Conservation (phyloP, 2,888 invertebrate genomes). For the Geophilus truncorum region DNA sequence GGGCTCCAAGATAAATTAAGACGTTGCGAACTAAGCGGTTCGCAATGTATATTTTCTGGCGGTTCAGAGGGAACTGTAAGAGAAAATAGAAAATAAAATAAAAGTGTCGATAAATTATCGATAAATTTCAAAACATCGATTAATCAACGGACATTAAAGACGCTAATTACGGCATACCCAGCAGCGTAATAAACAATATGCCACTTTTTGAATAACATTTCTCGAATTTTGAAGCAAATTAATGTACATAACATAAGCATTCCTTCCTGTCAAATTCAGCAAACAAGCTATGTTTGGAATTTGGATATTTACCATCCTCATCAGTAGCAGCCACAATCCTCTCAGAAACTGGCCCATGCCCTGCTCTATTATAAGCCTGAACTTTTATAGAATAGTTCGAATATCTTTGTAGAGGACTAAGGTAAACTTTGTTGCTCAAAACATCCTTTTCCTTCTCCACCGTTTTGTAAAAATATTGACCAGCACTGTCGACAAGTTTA, state of each 20-base stretch:
- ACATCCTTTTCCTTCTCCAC: not conserved
- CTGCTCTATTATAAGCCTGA: slow-evolving; percentile 25
- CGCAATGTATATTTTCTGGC: slow-evolving; percentile 47
- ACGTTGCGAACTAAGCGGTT: slow-evolving; percentile 46
- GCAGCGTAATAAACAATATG: not conserved
- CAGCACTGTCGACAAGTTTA: slow-evolving; percentile 1
- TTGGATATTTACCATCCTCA: slow-evolving; percentile 19
- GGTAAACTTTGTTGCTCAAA: not conserved
- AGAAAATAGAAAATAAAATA: not conserved
- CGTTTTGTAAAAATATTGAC: slow-evolving; percentile 13
- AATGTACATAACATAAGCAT: not conserved
- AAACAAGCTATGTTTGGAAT: not conserved
- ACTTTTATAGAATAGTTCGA: slow-evolving; percentile 29
- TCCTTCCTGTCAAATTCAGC: not conserved
- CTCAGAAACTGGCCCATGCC: slow-evolving; percentile 7
- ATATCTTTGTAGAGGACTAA: not conserved
- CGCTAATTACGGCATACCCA: no score
- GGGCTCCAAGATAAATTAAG: slow-evolving; percentile 49
- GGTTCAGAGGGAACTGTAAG: slow-evolving; percentile 48
- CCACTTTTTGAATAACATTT: not conserved
- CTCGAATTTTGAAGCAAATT: not conserved
- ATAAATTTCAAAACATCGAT: no score
- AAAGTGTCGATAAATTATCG: not conserved
- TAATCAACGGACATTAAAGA: no score
- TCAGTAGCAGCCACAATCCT: not conserved